Evolutionary conservation across 2,888 invertebrate species (phyloP).

Genomic region (Drosophila imparisetae): DNA sequence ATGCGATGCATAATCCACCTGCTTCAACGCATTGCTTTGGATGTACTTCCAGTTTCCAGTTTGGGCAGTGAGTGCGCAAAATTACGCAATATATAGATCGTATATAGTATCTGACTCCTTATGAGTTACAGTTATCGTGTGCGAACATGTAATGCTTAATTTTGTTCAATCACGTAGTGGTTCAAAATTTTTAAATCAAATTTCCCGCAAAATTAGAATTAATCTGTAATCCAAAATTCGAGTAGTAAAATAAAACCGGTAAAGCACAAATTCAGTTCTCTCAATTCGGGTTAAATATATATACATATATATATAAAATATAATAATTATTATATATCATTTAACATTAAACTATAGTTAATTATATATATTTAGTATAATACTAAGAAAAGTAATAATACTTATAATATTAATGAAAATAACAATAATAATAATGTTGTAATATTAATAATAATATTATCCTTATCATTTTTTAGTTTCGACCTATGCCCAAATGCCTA

Average conservation of each 20-base stretch:
- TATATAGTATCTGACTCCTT: background rate
- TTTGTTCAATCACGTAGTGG: conserved; percentile 44
- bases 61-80: conserved; percentile 41
- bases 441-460: too few relatives aligned
- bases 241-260: conserved; percentile 45
- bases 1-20: background rate
- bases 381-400: too few relatives aligned
- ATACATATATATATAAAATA: too few relatives aligned
- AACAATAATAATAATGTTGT: too few relatives aligned
- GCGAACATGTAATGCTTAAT: conserved; percentile 53
- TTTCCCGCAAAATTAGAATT: conserved; percentile 4
- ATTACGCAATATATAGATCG: conserved; percentile 56
- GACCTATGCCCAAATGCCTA: too few relatives aligned
- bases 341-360: too few relatives aligned
- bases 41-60: background rate
- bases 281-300: background rate
- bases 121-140: background rate
- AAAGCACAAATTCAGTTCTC: background rate
- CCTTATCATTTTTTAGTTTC: too few relatives aligned
- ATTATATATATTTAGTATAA: too few relatives aligned
- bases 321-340: too few relatives aligned
- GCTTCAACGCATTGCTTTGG: background rate
- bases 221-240: background rate
- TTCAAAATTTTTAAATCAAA: conserved; percentile 33
- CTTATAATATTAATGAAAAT: too few relatives aligned